A percentile compares a stretch with the other conserved stretches of the same genome.
phyloP scores from a whole-genome alignment of 2,888 invertebrate genomes.

The Leptogaster cylindrica region DNA sequence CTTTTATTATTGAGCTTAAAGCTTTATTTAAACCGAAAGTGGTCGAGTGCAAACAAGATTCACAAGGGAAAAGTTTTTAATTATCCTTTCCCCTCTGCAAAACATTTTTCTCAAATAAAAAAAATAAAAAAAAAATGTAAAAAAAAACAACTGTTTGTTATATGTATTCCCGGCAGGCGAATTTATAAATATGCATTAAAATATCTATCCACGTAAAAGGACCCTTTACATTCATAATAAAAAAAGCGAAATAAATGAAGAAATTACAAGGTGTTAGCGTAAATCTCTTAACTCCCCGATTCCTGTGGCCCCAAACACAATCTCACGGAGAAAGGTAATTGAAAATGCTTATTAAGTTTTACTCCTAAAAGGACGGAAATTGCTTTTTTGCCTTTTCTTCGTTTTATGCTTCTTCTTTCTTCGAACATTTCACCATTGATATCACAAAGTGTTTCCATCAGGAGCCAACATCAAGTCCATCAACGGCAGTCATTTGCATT shows the following conservation, averaged over 20 bases:
- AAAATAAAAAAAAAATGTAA: too few relatives aligned
- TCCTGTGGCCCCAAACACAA: conserved; percentile 17
- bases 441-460: conserved; percentile 23
- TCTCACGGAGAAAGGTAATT: conserved; percentile 49
- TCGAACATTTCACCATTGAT: conserved; percentile 17
- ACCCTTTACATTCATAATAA: neutral
- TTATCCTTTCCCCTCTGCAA: too few relatives aligned
- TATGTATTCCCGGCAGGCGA: neutral
- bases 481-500: conserved; percentile 19
- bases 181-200: conserved; percentile 4
- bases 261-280: conserved; percentile 20
- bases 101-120: too few relatives aligned
- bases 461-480: conserved; percentile 17
- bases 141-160: too few relatives aligned
- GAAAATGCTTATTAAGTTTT: conserved; percentile 50
- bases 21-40: neutral
- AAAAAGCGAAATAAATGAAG: conserved; percentile 1
- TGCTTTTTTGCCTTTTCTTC: conserved; percentile 49
- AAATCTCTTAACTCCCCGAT: neutral
- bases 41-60: too few relatives aligned
- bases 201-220: conserved; percentile 4
- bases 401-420: conserved; percentile 10
- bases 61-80: too few relatives aligned
- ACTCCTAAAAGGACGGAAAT: conserved; percentile 50
- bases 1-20: neutral